phyloP scores from a whole-genome alignment of 2,797 vertebrate genomes.

The Sebastes matsubarae region DNA sequence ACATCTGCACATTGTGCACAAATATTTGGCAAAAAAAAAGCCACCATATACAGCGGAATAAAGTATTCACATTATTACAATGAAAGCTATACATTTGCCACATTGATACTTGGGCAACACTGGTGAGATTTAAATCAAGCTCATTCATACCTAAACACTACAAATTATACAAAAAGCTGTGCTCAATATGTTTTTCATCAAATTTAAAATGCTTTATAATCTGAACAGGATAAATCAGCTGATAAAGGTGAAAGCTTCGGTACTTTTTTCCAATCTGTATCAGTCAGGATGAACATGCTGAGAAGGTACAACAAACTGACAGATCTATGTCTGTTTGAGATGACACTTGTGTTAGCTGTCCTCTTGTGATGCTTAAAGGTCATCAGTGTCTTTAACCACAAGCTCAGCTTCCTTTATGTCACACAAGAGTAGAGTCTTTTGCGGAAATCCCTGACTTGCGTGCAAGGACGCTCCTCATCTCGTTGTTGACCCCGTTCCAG shows the following conservation, averaged over 20 bases:
- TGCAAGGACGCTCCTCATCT: conserved; percentile 86
- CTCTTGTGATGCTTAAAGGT: not conserved
- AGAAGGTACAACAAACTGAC: not conserved
- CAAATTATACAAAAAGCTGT: conserved; percentile 14
- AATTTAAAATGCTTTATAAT: conserved; percentile 17
- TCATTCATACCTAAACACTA: conserved; percentile 33
- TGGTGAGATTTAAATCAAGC: conserved; percentile 31
- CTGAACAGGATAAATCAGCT: not conserved
- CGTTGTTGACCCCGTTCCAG: conserved; percentile 88
- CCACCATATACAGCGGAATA: conserved; percentile 31
- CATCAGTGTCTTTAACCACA: conserved; percentile 2
- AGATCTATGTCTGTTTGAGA: conserved; percentile 8
- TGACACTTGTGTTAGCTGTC: conserved; percentile 5
- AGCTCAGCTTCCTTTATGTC: conserved; percentile 33
- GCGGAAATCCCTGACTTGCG: conserved; percentile 77
- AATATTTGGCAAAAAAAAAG: conserved; percentile 44
- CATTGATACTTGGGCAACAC: conserved; percentile 19
- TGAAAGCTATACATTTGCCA: conserved; percentile 26
- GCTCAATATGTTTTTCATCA: not conserved
- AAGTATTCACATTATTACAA: conserved; percentile 60
- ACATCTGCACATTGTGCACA: conserved; percentile 41
- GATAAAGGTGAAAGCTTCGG: not conserved
- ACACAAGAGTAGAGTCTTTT: conserved; percentile 92
- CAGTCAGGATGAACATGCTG: conserved; percentile 6
- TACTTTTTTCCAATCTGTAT: not conserved